Evolutionary conservation across 2,113 vertebrate species (phyloP), one percentile per base, ranked within the genome.

Genomic region (Sardina pilchardus): DNA sequence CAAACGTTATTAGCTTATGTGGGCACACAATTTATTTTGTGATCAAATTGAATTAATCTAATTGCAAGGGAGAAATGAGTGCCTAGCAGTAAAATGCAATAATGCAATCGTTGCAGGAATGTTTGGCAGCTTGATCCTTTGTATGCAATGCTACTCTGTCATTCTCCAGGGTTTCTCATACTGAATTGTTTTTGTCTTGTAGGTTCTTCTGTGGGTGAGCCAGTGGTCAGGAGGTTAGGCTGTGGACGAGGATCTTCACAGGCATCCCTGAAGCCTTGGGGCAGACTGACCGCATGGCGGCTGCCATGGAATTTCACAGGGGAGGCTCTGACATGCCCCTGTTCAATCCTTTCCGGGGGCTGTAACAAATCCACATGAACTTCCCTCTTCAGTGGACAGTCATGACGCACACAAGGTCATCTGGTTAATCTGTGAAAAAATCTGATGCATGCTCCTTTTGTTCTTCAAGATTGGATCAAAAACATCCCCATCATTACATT

Each of bases 221-320:
- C 81, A 30, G 44, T 84, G 82, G 67, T 86, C 84, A 47, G 85
- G 84, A 91, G 53, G 83, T 81, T 86, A 85, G 63, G 48, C 67
- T 81, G 75, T 82, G 81, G 12, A 34, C 12, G 71, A 78, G 71
- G 12, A 30, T 34, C 81, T 80, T 21, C 71, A 81, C 34, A 75
- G 47, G 16, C 26, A 43, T 56, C 24, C 83, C 63, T 21, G 67
- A 59, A 53, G 56, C 84, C 63, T 84, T 82, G 63, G 83, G 85
- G 85, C 53, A 81, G 67, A 86, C 39, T n/a, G 84, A 83, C 45
- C 80, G 59, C 34, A 86, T 24, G 81, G 67, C 48, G 47, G 36
- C 34, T 36, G 42, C 42, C 34, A 90, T 87, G 88, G 63, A 87
- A 85, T 83, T 48, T 36, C 10, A 53, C n/a, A 56, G 44, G 47